A percentile compares a stretch with the other conserved stretches of the same genome.
These are phyloP conservation scores for Siphonodentalium dalli DNA, from an alignment of 2,888 invertebrate genomes.

Conservation along the genomic window DNA sequence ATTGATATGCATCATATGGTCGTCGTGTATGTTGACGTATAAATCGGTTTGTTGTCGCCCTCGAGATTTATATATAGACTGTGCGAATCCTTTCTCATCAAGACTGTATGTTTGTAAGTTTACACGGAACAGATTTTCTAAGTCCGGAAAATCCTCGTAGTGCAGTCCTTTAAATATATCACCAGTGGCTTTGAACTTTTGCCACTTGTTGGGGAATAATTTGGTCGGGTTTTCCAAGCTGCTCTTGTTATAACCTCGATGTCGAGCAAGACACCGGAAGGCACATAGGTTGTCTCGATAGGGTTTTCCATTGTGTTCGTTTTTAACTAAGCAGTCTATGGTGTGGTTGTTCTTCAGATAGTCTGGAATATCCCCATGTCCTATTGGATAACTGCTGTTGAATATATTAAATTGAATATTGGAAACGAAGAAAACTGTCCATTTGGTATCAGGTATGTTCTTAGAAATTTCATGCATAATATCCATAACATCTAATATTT, in stretches of 20 bases:
- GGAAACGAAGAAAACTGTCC: constrained; percentile 27
- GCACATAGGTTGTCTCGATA: too few species aligned
- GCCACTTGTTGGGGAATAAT: too few species aligned
- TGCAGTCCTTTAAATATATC: too few species aligned
- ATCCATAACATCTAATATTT: constrained; percentile 16
- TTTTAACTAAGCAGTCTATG: too few species aligned
- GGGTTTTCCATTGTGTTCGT: too few species aligned
- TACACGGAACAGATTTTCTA: constrained; percentile 15
- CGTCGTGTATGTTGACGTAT: constrained; percentile 24
- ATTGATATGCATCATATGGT: constrained; percentile 21
- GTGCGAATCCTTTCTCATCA: constrained; percentile 16
- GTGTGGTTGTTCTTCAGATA: too few species aligned
- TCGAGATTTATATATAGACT: constrained; percentile 21
- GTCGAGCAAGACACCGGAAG: too few species aligned
- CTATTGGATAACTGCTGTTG: too few species aligned
- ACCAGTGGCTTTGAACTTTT: too few species aligned
- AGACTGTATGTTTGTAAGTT: constrained; percentile 23
- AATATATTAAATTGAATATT: constrained; percentile 27
- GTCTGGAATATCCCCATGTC: too few species aligned
- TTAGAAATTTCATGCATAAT: constrained; percentile 18
- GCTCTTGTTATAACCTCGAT: too few species aligned
- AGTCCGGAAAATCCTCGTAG: constrained; percentile 15
- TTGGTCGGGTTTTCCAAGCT: too few species aligned
- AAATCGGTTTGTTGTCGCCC: constrained; percentile 10
- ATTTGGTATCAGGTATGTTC: constrained; percentile 30